Conservation (phyloP, 2,113 vertebrate species). For the Pollimyrus isidori region DNA sequence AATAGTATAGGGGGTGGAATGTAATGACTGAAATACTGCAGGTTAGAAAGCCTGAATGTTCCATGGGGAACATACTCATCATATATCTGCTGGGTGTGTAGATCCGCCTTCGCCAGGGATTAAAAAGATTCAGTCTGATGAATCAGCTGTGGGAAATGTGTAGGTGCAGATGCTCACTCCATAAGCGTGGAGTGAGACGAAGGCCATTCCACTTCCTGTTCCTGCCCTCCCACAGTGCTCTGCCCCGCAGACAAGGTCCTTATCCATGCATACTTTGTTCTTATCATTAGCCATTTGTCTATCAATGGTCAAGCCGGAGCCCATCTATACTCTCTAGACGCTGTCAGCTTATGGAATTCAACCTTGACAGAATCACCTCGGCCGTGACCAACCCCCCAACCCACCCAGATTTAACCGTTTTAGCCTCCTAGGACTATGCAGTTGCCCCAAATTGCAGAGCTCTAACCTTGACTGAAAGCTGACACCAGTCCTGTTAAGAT, state of each 20-base stretch:
- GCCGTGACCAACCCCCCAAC: background rate
- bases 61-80: background rate
- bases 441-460: background rate
- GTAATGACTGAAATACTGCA: background rate
- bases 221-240: background rate
- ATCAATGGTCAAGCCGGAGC: background rate
- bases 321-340: background rate
- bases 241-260: background rate
- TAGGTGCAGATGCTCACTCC: background rate
- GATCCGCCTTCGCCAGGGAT: background rate
- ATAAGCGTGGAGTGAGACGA: background rate
- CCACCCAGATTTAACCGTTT: background rate
- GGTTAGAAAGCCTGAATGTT: background rate
- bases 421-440: background rate
- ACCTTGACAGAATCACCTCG: background rate
- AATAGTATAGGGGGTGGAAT: background rate
- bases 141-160: background rate
- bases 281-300: conserved; percentile 14
- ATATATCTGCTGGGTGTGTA: background rate
- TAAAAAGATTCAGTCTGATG: background rate
- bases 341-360: background rate
- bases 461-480: background rate
- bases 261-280: background rate
- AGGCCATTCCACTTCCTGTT: conserved; percentile 4
- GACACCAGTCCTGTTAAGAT: background rate